Base-by-base conservation (phyloP, 2,888 invertebrate species). In the Coleophora deauratella region DNA sequence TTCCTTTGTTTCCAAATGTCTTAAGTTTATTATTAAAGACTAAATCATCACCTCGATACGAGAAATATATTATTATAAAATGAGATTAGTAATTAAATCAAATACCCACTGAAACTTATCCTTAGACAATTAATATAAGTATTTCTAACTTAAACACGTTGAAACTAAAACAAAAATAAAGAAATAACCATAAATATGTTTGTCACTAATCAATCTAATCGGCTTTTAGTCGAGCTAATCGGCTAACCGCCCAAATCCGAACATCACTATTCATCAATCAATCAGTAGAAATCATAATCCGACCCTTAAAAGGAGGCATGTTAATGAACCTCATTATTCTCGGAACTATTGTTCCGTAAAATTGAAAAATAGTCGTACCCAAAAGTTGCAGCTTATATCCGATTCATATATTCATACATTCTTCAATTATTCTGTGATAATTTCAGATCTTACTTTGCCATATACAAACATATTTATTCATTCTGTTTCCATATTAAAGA, bases 301-400 rank as follows among this genome's bases (percentile, higher is more conserved):
- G 21, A 21, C 33, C 39, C 37, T 49, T 38, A 38, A 38, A 41
- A 35, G 41, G 42, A 47, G 51, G 54, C 63, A 67, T 67, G 65
- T 54, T 74, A 76, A 71, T 78, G 63, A 65, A 48, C 39, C 33
- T 49, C 51, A 58, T 64, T 63, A 71, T 76, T 70, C 75, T 62
- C 58, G 52, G 49, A 62, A 51, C 74, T 73, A 76, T 77, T 81
- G 77, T 80, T 61, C 68, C 68, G 74, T 81, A 80, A 82, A 82
- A 82, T 82, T 79, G 78, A 80, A 82, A 81, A 75, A 76, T 78
- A 78, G 67, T 72, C 21, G 21, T 21, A 21, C 21, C 21, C 21
- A 21, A 21, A 63, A 57, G 50, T 49, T 43, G 31, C 40, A 57
- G 62, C 62, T 64, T 62, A 68, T 73, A 69, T 60, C 55, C 51